Evolutionary conservation across 2,797 vertebrate genomes (phyloP).

Genomic region (Dermochelys coriacea): DNA sequence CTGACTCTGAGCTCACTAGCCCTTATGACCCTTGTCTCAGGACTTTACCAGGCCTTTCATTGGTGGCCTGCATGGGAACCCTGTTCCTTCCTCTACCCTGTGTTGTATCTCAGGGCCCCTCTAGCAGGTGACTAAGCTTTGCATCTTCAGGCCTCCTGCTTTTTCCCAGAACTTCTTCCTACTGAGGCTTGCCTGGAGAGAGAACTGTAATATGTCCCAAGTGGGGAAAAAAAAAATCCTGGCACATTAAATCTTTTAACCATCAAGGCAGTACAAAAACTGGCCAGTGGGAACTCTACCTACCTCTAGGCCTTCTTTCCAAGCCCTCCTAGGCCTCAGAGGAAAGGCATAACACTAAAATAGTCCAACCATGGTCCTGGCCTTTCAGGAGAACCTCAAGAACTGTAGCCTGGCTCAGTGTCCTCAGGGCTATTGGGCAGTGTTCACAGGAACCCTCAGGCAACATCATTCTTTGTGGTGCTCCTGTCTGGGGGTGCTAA

Average conservation of each 20-base stretch:
- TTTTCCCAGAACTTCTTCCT: background rate
- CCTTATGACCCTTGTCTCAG: background rate
- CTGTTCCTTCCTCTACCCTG: no score
- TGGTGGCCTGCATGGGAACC: background rate
- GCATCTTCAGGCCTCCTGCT: background rate
- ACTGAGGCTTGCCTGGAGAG: background rate
- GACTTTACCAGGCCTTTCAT: background rate
- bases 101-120: no score
- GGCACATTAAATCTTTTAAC: background rate
- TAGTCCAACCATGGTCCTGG: background rate
- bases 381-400: background rate
- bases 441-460: background rate
- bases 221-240: background rate
- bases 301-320: no score
- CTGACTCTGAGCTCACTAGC: background rate
- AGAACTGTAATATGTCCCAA: no score
- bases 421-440: background rate
- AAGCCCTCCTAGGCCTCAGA: background rate
- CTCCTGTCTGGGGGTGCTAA: background rate
- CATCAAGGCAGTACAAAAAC: background rate
- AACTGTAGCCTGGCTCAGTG: background rate
- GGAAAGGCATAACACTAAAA: background rate
- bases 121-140: background rate
- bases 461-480: background rate
- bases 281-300: no score